Conservation (phyloP, 2,888 invertebrate genomes). For the Cancer borealis region DNA sequence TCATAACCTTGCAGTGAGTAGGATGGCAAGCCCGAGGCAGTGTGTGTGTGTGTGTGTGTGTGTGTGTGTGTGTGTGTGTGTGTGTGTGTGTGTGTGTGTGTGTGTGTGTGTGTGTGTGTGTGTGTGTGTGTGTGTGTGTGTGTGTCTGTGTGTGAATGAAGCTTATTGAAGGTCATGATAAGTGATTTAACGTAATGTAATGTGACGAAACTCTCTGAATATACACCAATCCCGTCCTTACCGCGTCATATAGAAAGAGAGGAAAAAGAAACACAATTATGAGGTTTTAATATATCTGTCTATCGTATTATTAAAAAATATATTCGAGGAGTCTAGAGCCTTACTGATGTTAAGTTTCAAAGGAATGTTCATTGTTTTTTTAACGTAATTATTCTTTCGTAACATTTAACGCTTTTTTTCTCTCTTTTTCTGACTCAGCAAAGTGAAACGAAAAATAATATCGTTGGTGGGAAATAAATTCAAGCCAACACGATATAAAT, state of each 20-base stretch:
- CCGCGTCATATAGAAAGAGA: not conserved
- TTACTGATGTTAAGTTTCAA: no score
- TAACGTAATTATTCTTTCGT: not conserved
- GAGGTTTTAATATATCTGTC: no score
- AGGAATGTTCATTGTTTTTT: no score
- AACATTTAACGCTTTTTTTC: not conserved
- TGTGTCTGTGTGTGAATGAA: not conserved
- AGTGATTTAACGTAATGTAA: not conserved
- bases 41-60: not conserved
- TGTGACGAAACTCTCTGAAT: not conserved
- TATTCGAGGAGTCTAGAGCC: no score
- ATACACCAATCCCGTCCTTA: not conserved
- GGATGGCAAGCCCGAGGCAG: not conserved
- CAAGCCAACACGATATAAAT: no score
- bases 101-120: no score
- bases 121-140: no score
- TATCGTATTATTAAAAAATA: no score
- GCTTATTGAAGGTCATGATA: not conserved
- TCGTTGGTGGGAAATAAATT: no score
- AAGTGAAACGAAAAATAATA: not conserved
- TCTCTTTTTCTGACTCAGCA: not conserved
- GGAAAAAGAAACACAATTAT: not conserved
- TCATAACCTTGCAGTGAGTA: not conserved
- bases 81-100: no score
- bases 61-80: no score